Evolutionary conservation across 2,888 invertebrate species (phyloP), one percentile per base, ranked within the genome.

Genomic region (Pyrrhia umbra): DNA sequence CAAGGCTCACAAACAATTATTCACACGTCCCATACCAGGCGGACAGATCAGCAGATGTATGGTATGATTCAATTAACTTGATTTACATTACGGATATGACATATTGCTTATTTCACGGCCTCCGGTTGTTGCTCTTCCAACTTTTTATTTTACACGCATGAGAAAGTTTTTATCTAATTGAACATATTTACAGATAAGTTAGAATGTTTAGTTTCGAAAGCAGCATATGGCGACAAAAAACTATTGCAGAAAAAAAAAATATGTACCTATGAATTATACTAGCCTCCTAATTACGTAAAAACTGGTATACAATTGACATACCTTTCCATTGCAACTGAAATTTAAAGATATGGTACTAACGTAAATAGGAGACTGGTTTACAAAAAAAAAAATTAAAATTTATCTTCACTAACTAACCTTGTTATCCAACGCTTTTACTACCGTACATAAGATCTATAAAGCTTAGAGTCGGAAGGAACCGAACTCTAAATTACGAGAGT

Each of bases 91-190:
- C 77, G 72, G 79, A 85, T 75, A 82, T 82, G 79, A 80, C 77
- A 74, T 76, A 76, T 74, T 76, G 70, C 78, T 82, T 60, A 83
- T 87, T 88, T 87, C 85, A 89, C 84, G 88, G 87, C 85, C 82
- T 77, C 60, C 76, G 61, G 64, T 65, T 49, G 60, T 68, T 82
- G 63, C 43, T 55, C 67, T 63, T 43, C 18, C 57, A 51, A 57
- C 55, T 76, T 70, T 74, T 75, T 75, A 60, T 68, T 63, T 47
- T 43, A 64, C 46, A 79, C 62, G 74, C 80, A 49, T 79, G 80
- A 75, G 77, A 79, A 71, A 65, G 40, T 59, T 72, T n/a, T 65
- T 0, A 6, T 54, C 56, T 40, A 45, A 23, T 49, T 51, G 21
- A 68, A 68, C 68, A 2, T 30, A 30, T 64, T 18, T 30, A 49